Base-by-base conservation (phyloP, 2,797 vertebrate genomes). In the Apogon hyalosoma region DNA sequence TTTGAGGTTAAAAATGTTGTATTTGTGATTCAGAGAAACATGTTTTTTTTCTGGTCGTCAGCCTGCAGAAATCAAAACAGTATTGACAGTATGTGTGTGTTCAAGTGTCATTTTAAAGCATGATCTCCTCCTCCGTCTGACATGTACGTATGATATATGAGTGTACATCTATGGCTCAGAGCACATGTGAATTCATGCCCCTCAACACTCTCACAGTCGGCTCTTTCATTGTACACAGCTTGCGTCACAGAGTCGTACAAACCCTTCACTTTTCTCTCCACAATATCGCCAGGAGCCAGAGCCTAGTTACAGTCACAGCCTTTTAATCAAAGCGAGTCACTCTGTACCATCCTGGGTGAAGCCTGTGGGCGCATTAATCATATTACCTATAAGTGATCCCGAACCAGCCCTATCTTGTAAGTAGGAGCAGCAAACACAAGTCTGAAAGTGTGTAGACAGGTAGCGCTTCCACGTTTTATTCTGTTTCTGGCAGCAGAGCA, bases 361-460 rank as follows among this genome's bases (percentile, higher is more conserved):
- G 65, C 73, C 74, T 71, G 68, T 24, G 41, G 77, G 60, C 36
- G 43, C 75, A 83, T 87, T 80, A 86, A 87, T 88, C 72, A 83
- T 39, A 45, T 85, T 64, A 61, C 69, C 57, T 43, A 54, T 60
- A 74, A 65, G 45, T 69, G 54, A 79, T 74, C 81, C 73, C 47
- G 63, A 75, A 83, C 84, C 70, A 76, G 87, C 79, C 60, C 75
- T 84, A 64, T 91, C 86, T 84, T 90, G 85, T 83, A 72, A 80
- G 79, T 76, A 73, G 81, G 68, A 77, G 55, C 69, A 51, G 69
- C 72, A 46, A 70, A 49, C 74, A 74, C 63, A 57, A 83, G 74
- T 73, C 80, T 83, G 89, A 81, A 88, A 91, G 75, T 69, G 69
- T 75, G 77, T 54, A 79, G 89, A 91, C 89, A 92, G 91, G 90